Base-by-base conservation (phyloP, 2,888 invertebrate genomes). In the Melanchra persicariae region DNA sequence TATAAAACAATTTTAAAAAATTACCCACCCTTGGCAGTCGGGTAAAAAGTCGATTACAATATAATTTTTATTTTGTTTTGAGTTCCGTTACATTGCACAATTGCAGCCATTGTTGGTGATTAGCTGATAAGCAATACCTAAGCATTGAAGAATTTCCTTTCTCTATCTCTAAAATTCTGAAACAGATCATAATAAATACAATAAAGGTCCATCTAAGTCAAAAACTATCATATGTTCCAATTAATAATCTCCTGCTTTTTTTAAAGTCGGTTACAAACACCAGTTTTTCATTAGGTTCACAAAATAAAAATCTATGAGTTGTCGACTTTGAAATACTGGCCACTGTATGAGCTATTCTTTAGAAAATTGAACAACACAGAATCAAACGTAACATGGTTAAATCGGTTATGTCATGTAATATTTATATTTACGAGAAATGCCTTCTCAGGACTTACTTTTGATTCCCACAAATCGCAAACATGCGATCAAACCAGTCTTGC, bases 401-500 rank as follows among this genome's bases (percentile, higher is more conserved):
- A 26, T 59, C 19, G 45, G 45, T 19, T 45, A 45, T 45, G 19
- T 47, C 12, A 24, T 37, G 26, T 54, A 49, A 34, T 49, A 57
- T 69, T 64, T 34, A 40, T 55, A 59, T 24, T 22, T 15, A 34
- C 12, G 45, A 40, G 19, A 34, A 34, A 30, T 40, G 40, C n/a
- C 19, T 43, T 49, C 37, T 22, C 37, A 64, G 8, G 10, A 43
- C 17, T 30, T 71, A 45, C 74, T 59, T 22, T 3, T 59, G 9
- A 26, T 54, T 30, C 47, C 12, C 24, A 47, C 17, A 61, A 49
- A 55, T 52, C n/a, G 12, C 47, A 62, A 64, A n/a, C 51, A 60
- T 52, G 77, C 55, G 55, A 40, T 40, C 24, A 52, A 64, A 64
- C 73, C 67, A 52, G 63, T 64, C 51, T 17, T 30, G 15, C 45